Base-by-base conservation (phyloP, 2,888 invertebrate species). In the Deilephila elpenor region DNA sequence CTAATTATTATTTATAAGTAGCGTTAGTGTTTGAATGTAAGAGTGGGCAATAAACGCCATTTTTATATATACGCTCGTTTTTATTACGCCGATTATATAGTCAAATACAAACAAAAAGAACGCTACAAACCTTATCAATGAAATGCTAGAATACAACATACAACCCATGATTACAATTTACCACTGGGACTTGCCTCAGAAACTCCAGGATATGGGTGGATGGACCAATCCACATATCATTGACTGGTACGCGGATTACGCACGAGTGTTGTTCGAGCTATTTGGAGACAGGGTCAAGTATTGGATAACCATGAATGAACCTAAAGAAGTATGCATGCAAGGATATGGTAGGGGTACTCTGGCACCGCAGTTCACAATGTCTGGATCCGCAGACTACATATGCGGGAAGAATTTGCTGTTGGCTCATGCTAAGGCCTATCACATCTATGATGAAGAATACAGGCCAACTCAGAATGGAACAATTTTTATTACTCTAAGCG, bases 291-390 rank as follows among this genome's bases (percentile, higher is more conserved):
- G 93, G 75, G 94, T 93, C 0, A 89, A 88, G 73, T 74, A 86
- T 51, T 96, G 95, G 95, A 93, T 95, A 17, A 95, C 96, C 0
- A 91, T 95, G 71, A 96, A 96, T 78, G 96, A 96, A 78, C 95
- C 95, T 0, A 83, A 79, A 53, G 82, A 85, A 77, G 78, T 87
- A 8, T 92, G 90, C 73, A 78, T 83, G 25, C 78, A 79, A 1
- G 94, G 93, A 1, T 96, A 96, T 80, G 93, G 91, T 0, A 75
- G 61, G 5, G 83, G 74, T 1, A 74, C 75, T 1, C 37, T 78
- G 25, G 85, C 87, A 0, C 90, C 90, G 8, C 82, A 85, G 73
- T 74, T 91, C 0, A 83, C 89, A 60, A 85, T 88, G 14, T 71
- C 87, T 2, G 94, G 93, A n/a, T 77, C 90, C 14, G 93, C 88